Evolutionary conservation across 2,113 vertebrate genomes (phyloP).

Genomic region (Nicator chloris): DNA sequence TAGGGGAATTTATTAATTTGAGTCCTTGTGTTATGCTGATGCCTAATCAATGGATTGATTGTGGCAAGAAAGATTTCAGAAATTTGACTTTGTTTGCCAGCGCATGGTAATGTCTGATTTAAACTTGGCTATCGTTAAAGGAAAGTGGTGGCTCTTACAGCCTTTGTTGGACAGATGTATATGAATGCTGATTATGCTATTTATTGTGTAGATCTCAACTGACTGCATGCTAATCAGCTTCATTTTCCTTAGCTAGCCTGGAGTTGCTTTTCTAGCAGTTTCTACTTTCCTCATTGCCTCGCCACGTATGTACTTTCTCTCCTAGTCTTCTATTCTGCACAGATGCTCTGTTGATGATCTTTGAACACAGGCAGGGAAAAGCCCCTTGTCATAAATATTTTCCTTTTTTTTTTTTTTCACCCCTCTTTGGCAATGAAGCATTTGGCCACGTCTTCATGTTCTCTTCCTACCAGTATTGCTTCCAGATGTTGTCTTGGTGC

Average conservation of each 20-base stretch:
- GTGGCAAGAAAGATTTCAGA: background rate
- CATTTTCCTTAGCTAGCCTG: background rate
- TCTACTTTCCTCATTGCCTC: background rate
- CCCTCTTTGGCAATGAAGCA: background rate
- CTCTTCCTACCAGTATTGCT: slow-evolving; percentile 29
- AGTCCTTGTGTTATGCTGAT: background rate
- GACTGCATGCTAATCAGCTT: background rate
- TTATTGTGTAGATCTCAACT: background rate
- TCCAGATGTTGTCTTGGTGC: slow-evolving; percentile 61
- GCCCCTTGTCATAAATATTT: slow-evolving; percentile 21
- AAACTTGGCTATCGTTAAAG: background rate
- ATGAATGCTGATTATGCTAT: background rate
- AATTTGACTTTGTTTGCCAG: background rate
- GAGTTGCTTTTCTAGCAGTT: background rate
- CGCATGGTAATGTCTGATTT: background rate
- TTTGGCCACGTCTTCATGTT: slow-evolving; percentile 45
- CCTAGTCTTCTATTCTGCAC: background rate
- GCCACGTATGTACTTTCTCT: background rate
- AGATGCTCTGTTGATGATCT: background rate
- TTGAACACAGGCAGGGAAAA: slow-evolving; percentile 14
- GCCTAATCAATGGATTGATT: background rate
- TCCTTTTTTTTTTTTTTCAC: background rate
- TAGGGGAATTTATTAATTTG: background rate
- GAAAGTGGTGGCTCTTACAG: background rate
- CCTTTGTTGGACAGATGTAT: background rate